phyloP scores from a whole-genome alignment of 2,797 vertebrate genomes.

The Coendou prehensilis region DNA sequence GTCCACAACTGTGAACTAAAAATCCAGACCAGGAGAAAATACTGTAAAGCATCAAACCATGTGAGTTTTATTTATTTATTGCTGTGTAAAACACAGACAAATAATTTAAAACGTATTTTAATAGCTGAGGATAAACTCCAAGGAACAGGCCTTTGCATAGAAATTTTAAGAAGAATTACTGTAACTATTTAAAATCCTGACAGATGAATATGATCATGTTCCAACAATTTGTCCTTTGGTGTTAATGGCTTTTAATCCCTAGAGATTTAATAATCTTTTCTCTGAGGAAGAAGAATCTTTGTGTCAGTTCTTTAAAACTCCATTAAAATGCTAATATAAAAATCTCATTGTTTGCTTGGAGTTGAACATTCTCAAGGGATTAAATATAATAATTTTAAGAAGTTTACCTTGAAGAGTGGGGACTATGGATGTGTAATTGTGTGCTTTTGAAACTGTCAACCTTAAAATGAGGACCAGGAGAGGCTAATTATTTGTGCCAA shows the following conservation, averaged over 20 bases:
- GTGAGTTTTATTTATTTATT: constrained; percentile 10
- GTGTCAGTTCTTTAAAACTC: neutral
- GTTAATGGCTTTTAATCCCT: constrained; percentile 58
- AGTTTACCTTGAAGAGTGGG: neutral
- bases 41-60: neutral
- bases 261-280: constrained; percentile 42
- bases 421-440: neutral
- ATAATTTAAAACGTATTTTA: neutral
- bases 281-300: neutral
- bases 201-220: neutral
- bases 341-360: neutral
- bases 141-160: neutral
- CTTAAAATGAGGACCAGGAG: neutral
- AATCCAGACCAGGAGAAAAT: neutral
- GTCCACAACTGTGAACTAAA: constrained; percentile 33
- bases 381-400: constrained; percentile 31
- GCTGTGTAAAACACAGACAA: neutral
- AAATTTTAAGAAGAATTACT: constrained; percentile 35
- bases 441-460: neutral
- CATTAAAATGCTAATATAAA: neutral
- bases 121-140: neutral
- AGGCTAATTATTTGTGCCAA: neutral
- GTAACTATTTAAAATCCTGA: constrained; percentile 16
- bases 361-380: neutral
- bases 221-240: neutral